Base-by-base conservation (phyloP, 1,140 invertebrate genomes). In the Trypoxylus dichotomus region DNA sequence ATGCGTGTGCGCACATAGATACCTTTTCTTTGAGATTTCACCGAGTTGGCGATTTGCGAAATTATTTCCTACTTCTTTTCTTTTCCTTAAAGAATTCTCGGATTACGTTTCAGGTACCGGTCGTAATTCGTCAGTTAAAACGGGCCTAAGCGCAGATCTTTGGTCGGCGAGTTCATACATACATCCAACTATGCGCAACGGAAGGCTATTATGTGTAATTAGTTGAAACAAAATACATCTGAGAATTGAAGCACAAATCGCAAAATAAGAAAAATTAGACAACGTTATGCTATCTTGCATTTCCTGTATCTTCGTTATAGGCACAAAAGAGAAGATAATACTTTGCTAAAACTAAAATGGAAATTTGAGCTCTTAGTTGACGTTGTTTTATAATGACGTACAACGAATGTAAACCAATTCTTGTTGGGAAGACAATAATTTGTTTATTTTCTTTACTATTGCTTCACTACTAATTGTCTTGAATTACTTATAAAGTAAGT, bases 31-130 rank as follows among this genome's bases (percentile, higher is more conserved):
- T 27, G 21, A 37, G 60, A 79, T 79, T 72, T 76, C 15, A 63
- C 74, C 8, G 75, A 79, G 78, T 74, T 76, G 75, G 75, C 75
- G 78, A 79, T 79, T 79, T 79, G 75, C 76, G 75, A 79, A 79
- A 79, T 79, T 76, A 76, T 79, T 79, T 79, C 60, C 60, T 68
- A 68, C 27, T 21, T 29, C 60, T 68, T 68, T 68, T 68, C 60
- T 68, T 8, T 15, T 24, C 60, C 24, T 76, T 76, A 19, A 76
- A 73, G 29, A 72, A 76, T 73, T 77, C 78, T 79, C 78, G n/a
- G 41, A 74, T 79, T 79, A 79, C 78, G 60, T 68, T 79, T 77
- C 68, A 74, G 68, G 68, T 74, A 77, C 5, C 72, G 13, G 41
- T 74, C 29, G 72, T 74, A 74, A 43, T 74, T 74, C 41, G 37